phyloP scores from a whole-genome alignment of 2,888 invertebrate genomes.

The Rhamphomyia laevipes region DNA sequence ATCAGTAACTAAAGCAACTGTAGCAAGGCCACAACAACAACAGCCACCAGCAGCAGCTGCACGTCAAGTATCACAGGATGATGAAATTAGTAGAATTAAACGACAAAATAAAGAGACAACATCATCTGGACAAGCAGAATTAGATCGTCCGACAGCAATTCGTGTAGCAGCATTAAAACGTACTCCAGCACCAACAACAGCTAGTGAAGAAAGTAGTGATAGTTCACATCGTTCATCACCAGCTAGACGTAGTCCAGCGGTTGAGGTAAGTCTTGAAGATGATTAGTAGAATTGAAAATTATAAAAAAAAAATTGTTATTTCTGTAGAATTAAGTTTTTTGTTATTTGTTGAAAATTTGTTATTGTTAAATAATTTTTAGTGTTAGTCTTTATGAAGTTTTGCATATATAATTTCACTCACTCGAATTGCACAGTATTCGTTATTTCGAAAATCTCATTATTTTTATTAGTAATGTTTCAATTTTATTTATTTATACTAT shows the following conservation, averaged over 20 bases:
- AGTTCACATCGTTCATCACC: constrained; percentile 45
- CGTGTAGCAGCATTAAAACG: constrained; percentile 41
- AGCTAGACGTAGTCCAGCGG: constrained; percentile 56
- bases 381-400: too few relatives aligned
- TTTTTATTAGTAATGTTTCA: too few relatives aligned
- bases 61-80: constrained; percentile 77
- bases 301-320: constrained; percentile 20
- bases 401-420: too few relatives aligned
- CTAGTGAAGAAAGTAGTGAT: constrained; percentile 45
- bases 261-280: constrained; percentile 56
- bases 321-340: background rate
- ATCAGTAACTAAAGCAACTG: constrained; percentile 37
- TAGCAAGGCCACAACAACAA: constrained; percentile 42
- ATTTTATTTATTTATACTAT: too few relatives aligned
- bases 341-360: background rate
- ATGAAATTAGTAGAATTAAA: constrained; percentile 78
- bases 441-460: too few relatives aligned
- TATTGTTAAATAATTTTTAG: too few relatives aligned
- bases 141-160: constrained; percentile 42
- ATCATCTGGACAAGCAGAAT: constrained; percentile 35
- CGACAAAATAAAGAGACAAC: constrained; percentile 70
- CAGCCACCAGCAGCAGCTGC: constrained; percentile 50
- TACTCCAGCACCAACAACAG: constrained; percentile 29
- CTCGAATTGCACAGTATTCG: too few relatives aligned
- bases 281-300: constrained; percentile 6